phyloP scores from a whole-genome alignment of 2,797 vertebrate species.

The Spinibarbus caldwelli region DNA sequence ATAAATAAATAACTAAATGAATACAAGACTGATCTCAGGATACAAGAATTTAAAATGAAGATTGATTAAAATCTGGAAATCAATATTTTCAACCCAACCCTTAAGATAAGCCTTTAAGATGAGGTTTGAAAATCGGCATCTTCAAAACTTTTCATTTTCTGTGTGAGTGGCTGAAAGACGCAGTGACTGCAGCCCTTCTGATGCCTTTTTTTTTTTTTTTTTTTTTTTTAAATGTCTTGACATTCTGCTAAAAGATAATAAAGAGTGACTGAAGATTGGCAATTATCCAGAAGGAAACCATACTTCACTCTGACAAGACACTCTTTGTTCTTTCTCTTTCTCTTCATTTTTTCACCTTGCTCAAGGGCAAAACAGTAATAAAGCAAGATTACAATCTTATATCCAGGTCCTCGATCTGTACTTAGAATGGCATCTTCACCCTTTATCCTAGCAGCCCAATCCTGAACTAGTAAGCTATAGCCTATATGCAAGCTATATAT shows the following conservation, averaged over 20 bases:
- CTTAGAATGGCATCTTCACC: neutral
- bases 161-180: no score
- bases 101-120: neutral
- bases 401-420: neutral
- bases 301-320: conserved; percentile 1
- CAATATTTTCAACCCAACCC: neutral
- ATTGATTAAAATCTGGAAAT: neutral
- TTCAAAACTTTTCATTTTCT: neutral
- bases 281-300: neutral
- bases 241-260: neutral
- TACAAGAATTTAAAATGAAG: neutral
- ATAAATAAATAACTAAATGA: no score
- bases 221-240: neutral
- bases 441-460: neutral
- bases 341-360: neutral
- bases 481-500: neutral
- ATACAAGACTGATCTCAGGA: no score
- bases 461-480: neutral
- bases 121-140: neutral
- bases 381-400: neutral
- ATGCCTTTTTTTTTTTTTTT: neutral
- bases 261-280: neutral
- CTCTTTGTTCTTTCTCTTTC: neutral
- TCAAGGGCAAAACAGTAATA: neutral
- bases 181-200: neutral